Evolutionary conservation across 2,113 vertebrate species (phyloP).

Genomic region (Physeter macrocephalus): DNA sequence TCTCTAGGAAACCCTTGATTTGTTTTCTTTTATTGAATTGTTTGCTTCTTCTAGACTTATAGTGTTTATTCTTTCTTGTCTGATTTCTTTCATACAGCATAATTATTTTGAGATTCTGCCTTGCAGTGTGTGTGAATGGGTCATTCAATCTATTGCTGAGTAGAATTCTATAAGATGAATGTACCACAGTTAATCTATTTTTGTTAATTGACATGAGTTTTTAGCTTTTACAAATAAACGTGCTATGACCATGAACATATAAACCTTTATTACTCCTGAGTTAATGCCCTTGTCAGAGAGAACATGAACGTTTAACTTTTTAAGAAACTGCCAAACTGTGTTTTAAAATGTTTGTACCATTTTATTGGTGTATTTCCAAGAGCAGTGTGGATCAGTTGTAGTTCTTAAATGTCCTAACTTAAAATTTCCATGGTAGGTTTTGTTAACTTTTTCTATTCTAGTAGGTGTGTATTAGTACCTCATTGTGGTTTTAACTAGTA

Average conservation of each 20-base stretch:
- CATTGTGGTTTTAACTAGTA: neutral
- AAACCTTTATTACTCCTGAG: neutral
- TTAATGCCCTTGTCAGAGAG: neutral
- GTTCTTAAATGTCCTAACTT: neutral
- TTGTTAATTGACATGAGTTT: neutral
- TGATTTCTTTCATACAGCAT: neutral
- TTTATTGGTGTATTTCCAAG: neutral
- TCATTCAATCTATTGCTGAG: neutral
- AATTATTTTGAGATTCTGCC: neutral
- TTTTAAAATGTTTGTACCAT: neutral
- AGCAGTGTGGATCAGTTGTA: no score
- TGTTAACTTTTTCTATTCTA: neutral
- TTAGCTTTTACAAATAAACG: neutral
- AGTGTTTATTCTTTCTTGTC: neutral
- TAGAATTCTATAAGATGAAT: neutral
- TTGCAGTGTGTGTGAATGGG: neutral
- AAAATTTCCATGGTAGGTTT: neutral
- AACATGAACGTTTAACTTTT: neutral
- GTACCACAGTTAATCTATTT: neutral
- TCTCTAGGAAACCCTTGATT: no score
- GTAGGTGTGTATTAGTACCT: neutral
- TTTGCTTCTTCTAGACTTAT: neutral
- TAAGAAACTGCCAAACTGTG: neutral
- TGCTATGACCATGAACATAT: neutral
- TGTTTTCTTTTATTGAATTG: no score